phyloP scores from a whole-genome alignment of 2,797 vertebrate species.

The Cephalopachus bancanus region DNA sequence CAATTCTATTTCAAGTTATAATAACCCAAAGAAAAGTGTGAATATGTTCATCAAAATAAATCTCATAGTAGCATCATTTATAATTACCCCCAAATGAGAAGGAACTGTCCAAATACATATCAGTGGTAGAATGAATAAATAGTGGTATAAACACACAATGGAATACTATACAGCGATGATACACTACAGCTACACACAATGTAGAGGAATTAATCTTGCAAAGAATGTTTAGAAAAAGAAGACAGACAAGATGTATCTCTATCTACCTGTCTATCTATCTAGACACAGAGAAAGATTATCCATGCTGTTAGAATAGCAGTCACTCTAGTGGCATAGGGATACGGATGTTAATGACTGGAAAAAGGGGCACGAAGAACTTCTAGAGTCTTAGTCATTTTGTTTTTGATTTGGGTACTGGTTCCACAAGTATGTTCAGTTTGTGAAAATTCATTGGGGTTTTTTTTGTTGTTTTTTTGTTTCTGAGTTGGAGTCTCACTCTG shows the following conservation, averaged over 20 bases:
- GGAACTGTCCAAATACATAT: neutral
- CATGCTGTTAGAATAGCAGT: neutral
- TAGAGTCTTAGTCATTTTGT: neutral
- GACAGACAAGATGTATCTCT: neutral
- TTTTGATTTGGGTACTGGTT: neutral
- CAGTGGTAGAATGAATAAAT: neutral
- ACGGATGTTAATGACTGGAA: neutral
- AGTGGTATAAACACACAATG: neutral
- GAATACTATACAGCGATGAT: neutral
- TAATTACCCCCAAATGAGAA: constrained; percentile 14
- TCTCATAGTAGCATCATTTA: neutral
- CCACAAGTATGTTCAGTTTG: neutral
- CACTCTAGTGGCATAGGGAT: no score
- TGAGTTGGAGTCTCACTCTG: no score
- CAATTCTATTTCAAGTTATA: neutral
- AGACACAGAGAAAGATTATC: neutral
- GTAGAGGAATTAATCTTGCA: neutral
- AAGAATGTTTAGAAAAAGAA: constrained; percentile 9
- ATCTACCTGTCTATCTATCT: no score
- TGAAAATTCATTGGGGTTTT: neutral
- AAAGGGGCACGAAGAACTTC: neutral
- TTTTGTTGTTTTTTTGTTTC: neutral
- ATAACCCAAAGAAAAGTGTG: neutral
- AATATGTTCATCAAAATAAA: neutral
- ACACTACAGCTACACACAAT: neutral